These are phyloP conservation scores for Theonella swinhoei DNA, from an alignment of 37 sponge, comb jelly and placozoan genomes.

Conservation along the genomic window DNA sequence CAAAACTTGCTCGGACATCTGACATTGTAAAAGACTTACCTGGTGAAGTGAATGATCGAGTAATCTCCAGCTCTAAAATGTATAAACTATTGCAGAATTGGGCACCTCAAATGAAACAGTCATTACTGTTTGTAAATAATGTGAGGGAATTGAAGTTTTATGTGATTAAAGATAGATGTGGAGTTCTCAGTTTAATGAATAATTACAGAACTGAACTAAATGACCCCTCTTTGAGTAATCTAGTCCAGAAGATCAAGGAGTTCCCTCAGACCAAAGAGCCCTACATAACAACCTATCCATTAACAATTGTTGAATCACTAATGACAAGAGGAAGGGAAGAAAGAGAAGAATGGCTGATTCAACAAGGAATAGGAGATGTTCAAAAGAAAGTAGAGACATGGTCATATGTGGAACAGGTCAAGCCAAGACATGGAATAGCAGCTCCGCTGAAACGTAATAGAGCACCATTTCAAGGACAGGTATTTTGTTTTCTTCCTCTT, in stretches of 20 bases:
- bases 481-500: constrained; percentile 80
- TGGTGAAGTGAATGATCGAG: not conserved
- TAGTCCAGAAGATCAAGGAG: not conserved
- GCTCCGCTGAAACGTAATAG: constrained; percentile 4
- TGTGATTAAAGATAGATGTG: constrained; percentile 16
- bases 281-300: constrained; percentile 10
- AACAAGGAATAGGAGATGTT: constrained; percentile 67
- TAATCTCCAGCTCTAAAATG: constrained; percentile 16
- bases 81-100: constrained; percentile 12
- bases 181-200: not conserved
- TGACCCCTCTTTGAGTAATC: not conserved
- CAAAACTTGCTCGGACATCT: constrained; percentile 16
- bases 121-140: constrained; percentile 54
- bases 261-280: not conserved
- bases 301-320: not conserved
- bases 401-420: constrained; percentile 27
- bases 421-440: constrained; percentile 66
- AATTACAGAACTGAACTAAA: not conserved
- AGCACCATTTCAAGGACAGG: constrained; percentile 11
- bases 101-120: constrained; percentile 36
- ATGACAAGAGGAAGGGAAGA: not conserved
- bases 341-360: constrained; percentile 58
- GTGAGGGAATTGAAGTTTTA: constrained; percentile 31
- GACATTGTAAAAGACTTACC: constrained; percentile 5
- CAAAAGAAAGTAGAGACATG: constrained; percentile 6